Conservation (phyloP, 1,140 invertebrate genomes). For the Orussus abietinus region DNA sequence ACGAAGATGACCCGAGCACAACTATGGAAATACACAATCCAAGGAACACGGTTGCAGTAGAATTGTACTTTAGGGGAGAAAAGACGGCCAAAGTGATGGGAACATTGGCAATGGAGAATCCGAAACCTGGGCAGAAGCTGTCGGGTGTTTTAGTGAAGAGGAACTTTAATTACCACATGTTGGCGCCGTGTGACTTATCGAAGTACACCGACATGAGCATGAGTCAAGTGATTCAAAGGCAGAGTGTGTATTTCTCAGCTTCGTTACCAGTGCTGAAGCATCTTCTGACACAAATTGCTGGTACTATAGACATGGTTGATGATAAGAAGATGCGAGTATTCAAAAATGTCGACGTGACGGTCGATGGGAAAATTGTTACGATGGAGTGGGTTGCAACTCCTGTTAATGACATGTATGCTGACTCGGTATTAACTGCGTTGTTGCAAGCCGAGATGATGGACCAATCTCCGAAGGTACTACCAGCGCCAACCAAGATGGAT, state of each 20-base stretch:
- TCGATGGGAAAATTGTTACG: conserved; percentile 81
- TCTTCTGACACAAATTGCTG: conserved; percentile 78
- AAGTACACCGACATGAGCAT: conserved; percentile 96
- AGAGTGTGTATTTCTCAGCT: conserved; percentile 84
- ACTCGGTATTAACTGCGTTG: conserved; percentile 83
- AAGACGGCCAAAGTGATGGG: conserved; percentile 99
- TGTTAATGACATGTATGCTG: conserved; percentile 96
- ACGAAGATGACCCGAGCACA: conserved; percentile 83
- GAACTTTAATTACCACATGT: conserved; percentile 97
- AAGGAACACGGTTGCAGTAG: conserved; percentile 88
- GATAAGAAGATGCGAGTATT: conserved; percentile 75
- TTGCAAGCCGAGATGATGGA: conserved; percentile 72
- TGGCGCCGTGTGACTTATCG: conserved; percentile 85
- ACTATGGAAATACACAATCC: conserved; percentile 95
- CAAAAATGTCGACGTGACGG: conserved; percentile 72
- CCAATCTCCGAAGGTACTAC: conserved; percentile 58
- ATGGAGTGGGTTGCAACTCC: conserved; percentile 94
- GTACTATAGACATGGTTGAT: conserved; percentile 71
- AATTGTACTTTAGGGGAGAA: conserved; percentile 93
- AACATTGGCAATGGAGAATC: conserved; percentile 76
- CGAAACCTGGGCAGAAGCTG: conserved; percentile 72
- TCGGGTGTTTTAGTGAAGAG: conserved; percentile 95
- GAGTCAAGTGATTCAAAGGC: conserved; percentile 86
- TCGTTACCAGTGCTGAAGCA: conserved; percentile 75
- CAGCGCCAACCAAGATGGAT: conserved; percentile 68